phyloP scores from a whole-genome alignment of 2,888 invertebrate species.

The Ormyrus labotus region DNA sequence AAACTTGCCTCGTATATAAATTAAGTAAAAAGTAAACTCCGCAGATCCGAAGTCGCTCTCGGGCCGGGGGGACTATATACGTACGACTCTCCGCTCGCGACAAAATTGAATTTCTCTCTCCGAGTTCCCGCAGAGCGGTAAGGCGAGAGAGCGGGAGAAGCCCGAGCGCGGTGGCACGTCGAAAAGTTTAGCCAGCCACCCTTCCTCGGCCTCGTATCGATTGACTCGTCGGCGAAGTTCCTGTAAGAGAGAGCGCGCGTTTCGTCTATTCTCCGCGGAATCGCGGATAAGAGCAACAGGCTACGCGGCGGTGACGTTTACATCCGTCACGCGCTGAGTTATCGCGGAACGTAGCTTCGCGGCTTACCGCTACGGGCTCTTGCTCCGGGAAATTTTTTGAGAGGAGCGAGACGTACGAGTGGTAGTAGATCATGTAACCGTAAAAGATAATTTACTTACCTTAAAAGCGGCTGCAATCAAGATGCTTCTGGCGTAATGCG shows the following conservation, averaged over 20 bases:
- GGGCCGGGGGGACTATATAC: no score
- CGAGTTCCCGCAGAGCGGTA: neutral
- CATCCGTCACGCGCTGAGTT: neutral
- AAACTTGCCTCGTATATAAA: neutral
- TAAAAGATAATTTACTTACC: no score
- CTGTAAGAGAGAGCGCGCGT: no score
- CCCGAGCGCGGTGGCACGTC: constrained; percentile 5
- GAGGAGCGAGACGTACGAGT: no score
- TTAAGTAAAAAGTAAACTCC: constrained; percentile 34
- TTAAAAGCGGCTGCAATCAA: no score
- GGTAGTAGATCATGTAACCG: no score
- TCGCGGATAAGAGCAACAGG: neutral
- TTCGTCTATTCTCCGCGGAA: no score
- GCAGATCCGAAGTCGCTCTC: neutral
- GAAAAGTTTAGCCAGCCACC: constrained; percentile 18
- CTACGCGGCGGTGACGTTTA: neutral
- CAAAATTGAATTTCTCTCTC: constrained; percentile 33
- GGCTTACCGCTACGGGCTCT: constrained; percentile 8
- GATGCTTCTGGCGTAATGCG: no score
- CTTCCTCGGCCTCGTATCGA: neutral
- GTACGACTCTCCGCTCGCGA: neutral
- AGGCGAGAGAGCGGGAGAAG: no score
- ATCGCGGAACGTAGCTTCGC: constrained; percentile 11
- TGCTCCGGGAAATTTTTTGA: no score
- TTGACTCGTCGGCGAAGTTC: constrained; percentile 13